These are phyloP conservation scores for Muscidifurax raptorellus DNA, from an alignment of 1,140 invertebrate genomes.

Conservation along the genomic window DNA sequence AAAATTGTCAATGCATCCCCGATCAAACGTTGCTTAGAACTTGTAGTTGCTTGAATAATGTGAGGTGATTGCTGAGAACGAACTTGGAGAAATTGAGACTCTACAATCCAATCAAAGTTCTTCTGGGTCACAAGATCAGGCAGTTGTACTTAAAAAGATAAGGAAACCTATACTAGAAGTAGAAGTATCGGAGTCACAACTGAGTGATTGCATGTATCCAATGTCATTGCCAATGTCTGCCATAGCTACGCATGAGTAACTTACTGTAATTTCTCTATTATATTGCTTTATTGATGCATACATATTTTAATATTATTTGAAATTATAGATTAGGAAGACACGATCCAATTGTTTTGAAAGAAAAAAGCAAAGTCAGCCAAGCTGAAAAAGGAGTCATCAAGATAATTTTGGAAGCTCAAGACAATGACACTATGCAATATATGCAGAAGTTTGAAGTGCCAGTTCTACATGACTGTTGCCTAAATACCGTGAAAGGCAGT, in stretches of 20 bases:
- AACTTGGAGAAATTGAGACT: background rate
- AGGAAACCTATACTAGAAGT: background rate
- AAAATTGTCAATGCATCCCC: background rate
- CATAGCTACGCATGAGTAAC: background rate
- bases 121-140: background rate
- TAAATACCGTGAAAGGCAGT: slow-evolving; percentile 16
- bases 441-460: background rate
- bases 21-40: background rate
- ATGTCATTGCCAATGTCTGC: slow-evolving; percentile 9
- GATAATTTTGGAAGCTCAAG: background rate
- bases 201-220: background rate
- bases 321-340: slow-evolving; percentile 20
- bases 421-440: background rate
- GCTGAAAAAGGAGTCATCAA: background rate
- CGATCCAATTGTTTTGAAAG: background rate
- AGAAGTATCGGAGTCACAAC: background rate
- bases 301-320: background rate
- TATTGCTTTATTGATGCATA: background rate
- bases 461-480: background rate
- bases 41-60: too few relatives aligned
- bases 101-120: background rate
- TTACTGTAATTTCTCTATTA: background rate
- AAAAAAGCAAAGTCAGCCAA: background rate
- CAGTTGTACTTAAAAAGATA: background rate
- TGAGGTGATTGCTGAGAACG: background rate